A percentile compares a stretch with the other conserved stretches of the same genome.
Evolutionary conservation across 2,888 invertebrate species (phyloP).

Genomic region (Heterodera filipjevi): DNA sequence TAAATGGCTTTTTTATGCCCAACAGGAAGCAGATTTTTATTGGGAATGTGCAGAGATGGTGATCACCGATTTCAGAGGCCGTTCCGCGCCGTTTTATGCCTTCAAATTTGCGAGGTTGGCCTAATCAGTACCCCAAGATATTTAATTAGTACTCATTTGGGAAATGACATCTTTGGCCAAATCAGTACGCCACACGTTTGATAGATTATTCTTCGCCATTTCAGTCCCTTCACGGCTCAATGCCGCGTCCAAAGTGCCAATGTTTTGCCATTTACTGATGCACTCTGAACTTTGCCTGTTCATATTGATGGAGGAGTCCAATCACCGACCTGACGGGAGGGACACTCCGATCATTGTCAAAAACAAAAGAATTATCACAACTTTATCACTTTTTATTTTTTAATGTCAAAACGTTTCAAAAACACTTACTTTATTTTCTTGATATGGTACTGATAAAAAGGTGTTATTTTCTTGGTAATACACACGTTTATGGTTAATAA

Average conservation of each 20-base stretch:
- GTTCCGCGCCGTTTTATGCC: slow-evolving; percentile 32
- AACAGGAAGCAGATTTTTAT: slow-evolving; percentile 12
- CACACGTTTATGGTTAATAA: no score
- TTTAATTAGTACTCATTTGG: not conserved
- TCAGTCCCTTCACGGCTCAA: not conserved
- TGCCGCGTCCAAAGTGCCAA: not conserved
- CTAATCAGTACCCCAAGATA: not conserved
- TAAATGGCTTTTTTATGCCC: not conserved
- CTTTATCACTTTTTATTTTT: no score
- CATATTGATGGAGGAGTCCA: no score
- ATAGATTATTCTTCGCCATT: not conserved
- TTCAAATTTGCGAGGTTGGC: slow-evolving; percentile 41
- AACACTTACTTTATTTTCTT: no score
- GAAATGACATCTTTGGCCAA: no score
- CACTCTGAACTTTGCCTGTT: not conserved
- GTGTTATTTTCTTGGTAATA: no score
- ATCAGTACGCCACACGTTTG: not conserved
- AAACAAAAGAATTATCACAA: no score
- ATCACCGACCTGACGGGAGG: no score
- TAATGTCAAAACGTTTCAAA: no score
- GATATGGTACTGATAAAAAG: no score
- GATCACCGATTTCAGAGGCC: slow-evolving; percentile 35
- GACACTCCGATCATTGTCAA: no score
- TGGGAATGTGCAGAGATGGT: slow-evolving; percentile 46
- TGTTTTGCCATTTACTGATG: slow-evolving; percentile 7